These are phyloP conservation scores for Sparidentex hasta DNA, from an alignment of 2,797 vertebrate species.

Conservation along the genomic window DNA sequence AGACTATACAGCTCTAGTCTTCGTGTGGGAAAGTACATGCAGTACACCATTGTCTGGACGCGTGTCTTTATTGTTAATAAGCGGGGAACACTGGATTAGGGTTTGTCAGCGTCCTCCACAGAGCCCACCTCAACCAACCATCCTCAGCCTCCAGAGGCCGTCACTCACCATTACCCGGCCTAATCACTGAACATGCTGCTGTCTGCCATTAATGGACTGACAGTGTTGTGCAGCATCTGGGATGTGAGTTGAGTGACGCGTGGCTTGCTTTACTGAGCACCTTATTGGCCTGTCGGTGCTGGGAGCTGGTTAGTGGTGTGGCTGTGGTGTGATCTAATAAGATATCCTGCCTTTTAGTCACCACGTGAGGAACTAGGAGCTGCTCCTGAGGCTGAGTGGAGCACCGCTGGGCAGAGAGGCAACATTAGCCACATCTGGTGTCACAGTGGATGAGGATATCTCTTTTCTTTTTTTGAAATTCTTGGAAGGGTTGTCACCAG, in stretches of 20 bases:
- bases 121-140: conserved; percentile 46
- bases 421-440: conserved; percentile 22
- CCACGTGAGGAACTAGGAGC: conserved; percentile 27
- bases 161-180: conserved; percentile 77
- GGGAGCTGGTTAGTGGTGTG: conserved; percentile 69
- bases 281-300: conserved; percentile 73
- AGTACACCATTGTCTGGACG: conserved; percentile 24
- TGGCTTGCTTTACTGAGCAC: conserved; percentile 71
- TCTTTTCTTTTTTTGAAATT: conserved; percentile 5
- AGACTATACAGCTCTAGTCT: conserved; percentile 36
- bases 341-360: conserved; percentile 57
- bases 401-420: conserved; percentile 16
- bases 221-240: conserved; percentile 70
- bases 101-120: conserved; percentile 45
- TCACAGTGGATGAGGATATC: conserved; percentile 1
- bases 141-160: conserved; percentile 65
- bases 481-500: too few species aligned
- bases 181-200: conserved; percentile 76
- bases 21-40: conserved; percentile 32
- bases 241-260: conserved; percentile 68
- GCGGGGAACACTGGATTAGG: conserved; percentile 39
- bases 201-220: conserved; percentile 74
- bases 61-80: conserved; percentile 38
- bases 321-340: conserved; percentile 76
- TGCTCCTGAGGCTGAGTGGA: conserved; percentile 34